Conservation (phyloP, 2,888 invertebrate genomes). For the Amiota communis region DNA sequence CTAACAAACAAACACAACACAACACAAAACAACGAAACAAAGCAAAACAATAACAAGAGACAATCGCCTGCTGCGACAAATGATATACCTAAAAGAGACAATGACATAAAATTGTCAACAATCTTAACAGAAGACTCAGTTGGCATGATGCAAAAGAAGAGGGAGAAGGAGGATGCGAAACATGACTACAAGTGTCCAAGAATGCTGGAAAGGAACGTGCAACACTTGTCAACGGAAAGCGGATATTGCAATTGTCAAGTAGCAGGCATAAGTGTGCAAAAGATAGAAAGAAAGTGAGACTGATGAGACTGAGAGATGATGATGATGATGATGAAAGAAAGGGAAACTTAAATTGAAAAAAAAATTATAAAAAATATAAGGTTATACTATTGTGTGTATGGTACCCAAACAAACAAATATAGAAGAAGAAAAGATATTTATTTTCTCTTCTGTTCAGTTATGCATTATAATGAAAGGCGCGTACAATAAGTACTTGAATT, state of each 20-base stretch:
- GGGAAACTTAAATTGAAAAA: too few relatives aligned
- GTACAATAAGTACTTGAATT: too few relatives aligned
- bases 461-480: too few relatives aligned
- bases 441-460: too few relatives aligned
- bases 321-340: too few relatives aligned
- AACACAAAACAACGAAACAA: conserved; percentile 24
- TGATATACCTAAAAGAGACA: conserved; percentile 4
- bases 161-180: conserved; percentile 19
- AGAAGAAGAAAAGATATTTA: too few relatives aligned
- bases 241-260: conserved; percentile 63
- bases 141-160: conserved; percentile 30
- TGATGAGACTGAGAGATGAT: conserved; percentile 33
- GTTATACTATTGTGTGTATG: too few relatives aligned
- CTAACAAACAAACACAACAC: conserved; percentile 15
- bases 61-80: conserved; percentile 27
- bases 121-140: not conserved
- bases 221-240: conserved; percentile 50
- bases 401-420: too few relatives aligned
- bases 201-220: conserved; percentile 23
- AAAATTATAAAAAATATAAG: too few relatives aligned
- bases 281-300: conserved; percentile 33
- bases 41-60: conserved; percentile 28
- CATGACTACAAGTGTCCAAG: too few relatives aligned
- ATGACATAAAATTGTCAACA: conserved; percentile 29
- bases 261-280: conserved; percentile 39